phyloP scores from a whole-genome alignment of 2,888 invertebrate genomes.

The Plebejus argus region DNA sequence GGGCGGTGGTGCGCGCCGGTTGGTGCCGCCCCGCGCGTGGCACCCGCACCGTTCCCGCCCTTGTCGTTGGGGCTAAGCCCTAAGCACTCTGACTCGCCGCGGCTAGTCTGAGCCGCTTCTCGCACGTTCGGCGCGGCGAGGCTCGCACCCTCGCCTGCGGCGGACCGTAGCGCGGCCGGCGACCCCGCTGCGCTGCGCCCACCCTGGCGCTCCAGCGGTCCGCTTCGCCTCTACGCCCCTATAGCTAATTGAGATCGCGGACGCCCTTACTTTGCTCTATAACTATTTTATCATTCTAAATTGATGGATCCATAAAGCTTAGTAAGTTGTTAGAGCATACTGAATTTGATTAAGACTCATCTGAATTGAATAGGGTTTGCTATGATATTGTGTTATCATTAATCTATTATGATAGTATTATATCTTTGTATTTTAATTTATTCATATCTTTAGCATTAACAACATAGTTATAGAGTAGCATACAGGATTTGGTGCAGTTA shows the following conservation, averaged over 20 bases:
- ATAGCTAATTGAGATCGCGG: constrained; percentile 37
- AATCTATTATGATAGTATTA: background rate
- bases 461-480: background rate
- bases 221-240: constrained; percentile 30
- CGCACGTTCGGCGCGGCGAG: constrained; percentile 48
- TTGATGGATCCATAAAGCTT: constrained; percentile 50
- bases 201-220: constrained; percentile 24
- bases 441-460: background rate
- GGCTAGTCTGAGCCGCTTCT: constrained; percentile 76
- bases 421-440: background rate
- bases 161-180: constrained; percentile 38
- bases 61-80: constrained; percentile 69
- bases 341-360: constrained; percentile 40
- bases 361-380: constrained; percentile 22
- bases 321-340: constrained; percentile 65
- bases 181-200: constrained; percentile 34
- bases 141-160: constrained; percentile 47
- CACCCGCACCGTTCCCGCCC: constrained; percentile 61
- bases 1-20: constrained; percentile 58
- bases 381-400: background rate
- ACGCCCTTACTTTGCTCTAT: constrained; percentile 35
- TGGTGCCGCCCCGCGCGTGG: constrained; percentile 54
- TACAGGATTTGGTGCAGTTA: background rate
- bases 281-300: constrained; percentile 43
- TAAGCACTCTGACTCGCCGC: constrained; percentile 64